Base-by-base conservation (phyloP, 2,797 vertebrate genomes). In the Schizopygopsis malacanthus region DNA sequence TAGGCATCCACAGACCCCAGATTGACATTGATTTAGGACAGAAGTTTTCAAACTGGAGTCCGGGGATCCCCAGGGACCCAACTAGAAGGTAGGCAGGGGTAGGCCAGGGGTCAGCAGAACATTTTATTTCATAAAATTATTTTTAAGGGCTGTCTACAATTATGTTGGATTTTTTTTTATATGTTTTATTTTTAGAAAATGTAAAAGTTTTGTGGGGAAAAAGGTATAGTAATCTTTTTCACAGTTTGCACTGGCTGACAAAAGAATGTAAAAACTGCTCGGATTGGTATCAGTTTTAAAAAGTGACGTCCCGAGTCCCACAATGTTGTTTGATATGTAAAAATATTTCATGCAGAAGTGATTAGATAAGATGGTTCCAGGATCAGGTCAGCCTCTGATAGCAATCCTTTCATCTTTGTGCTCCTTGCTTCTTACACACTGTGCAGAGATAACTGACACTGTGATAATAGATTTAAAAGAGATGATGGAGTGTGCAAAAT, bases 281-380 rank as follows among this genome's bases (percentile, higher is more conserved):
- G 10, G 15, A 72, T 45, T 3, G 12, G 20, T 56, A 12, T 80
- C n/a, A 25, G 9, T 65, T 70, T 33, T 2, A 3, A 45, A 73
- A 82, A 33, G 39, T 63, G 18, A 11, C 70, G 61, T 33, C 9
- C 15, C 1, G 20, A 83, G 16, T n/a, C 39, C 22, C 11, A 0
- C 18, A 28, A 9, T 41, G 56, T 47, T n/a, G 28, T 54, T 81
- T 81, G 79, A 86, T 73, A 75, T 81, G 78, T 75, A 81, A 39
- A 81, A 75, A 86, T 54, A 61, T 75, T 50, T 81, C 11, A 81
- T 45, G 50, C 41, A 37, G 45, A 50, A 73, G 61, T 81, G 83
- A 87, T 88, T 81, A 86, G 89, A 81, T 82, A 90, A 83, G 54
- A 83, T 86, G 79, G 88, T 90, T 50, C 85, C 82, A 86, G 83